phyloP scores from a whole-genome alignment of 2,797 vertebrate species.

The Glyptemys insculpta region DNA sequence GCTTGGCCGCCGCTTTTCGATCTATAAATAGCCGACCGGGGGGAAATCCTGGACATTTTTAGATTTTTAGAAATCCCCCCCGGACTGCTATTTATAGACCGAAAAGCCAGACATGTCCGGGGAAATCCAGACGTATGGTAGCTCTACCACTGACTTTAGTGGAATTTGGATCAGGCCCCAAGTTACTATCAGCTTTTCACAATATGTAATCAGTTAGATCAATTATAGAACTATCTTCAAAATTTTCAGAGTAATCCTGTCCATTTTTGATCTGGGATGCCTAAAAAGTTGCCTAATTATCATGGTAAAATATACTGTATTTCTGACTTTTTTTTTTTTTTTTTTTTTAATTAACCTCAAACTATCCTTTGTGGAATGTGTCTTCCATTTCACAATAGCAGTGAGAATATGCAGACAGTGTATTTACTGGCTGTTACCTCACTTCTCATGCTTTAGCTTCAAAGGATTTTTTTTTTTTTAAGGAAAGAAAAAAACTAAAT shows the following conservation, averaged over 20 bases:
- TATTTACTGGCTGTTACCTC: not conserved
- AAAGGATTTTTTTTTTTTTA: not conserved
- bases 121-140: too few species aligned
- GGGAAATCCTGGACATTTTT: too few species aligned
- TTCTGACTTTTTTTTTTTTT: not conserved
- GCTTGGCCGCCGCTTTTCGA: too few species aligned
- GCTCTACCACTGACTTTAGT: not conserved
- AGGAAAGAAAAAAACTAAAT: not conserved
- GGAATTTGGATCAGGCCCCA: not conserved
- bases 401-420: not conserved
- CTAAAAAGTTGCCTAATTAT: not conserved
- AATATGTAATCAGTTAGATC: not conserved
- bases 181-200: not conserved
- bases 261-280: not conserved
- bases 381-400: conserved; percentile 5
- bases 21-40: too few species aligned
- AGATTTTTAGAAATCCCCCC: too few species aligned
- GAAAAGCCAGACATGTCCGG: too few species aligned
- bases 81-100: too few species aligned
- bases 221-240: not conserved
- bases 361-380: conserved; percentile 26
- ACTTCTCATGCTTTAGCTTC: not conserved
- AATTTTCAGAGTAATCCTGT: not conserved
- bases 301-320: not conserved
- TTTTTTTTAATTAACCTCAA: conserved; percentile 17